Evolutionary conservation across 2,113 vertebrate genomes (phyloP), one percentile per base, ranked within the genome.

Genomic region (Hyperoodon ampullatus): DNA sequence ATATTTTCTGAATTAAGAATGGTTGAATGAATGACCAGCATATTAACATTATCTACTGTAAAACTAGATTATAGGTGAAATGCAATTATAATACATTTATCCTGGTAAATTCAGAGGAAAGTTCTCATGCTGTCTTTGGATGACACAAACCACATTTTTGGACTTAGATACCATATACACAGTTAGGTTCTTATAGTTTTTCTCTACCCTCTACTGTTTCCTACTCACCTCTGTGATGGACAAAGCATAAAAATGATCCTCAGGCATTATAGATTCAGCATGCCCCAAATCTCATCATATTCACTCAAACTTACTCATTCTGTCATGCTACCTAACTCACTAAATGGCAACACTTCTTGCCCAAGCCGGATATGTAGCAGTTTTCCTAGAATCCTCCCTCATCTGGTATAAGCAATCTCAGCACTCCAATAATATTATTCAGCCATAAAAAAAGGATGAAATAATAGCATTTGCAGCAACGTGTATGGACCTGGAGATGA

Each of bases 1-100:
- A 90, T 39, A 94, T 42, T 88, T 96, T 92, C 35, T 70, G 6
- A 60, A 35, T 87, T 88, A 85, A 53, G 39, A 63, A 33, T 86
- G 11, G n/a, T 60, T 75, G 14, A 77, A 55, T 44, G 12, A 92
- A 35, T 47, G 55, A 47, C 2, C 60, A 24, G 88, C 1, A 78
- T 5, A 81, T 58, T 86, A 74, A 74, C 14, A 78, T 19, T 55
- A 39, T 8, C 3, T 74, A 74, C 55, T 88, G 14, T 3, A 95
- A 92, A 78, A 82, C 16, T 23, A 96, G 24, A 60, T 74, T 80
- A 88, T 19, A 42, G 23, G 9, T 82, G 9, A 88, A 88, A 33
- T 39, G n/a, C 19, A 93, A 23, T 78, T 70, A 60, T 78, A 84
- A 72, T 47, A 47, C 7, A 66, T 53, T 90, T 89, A 44, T 39